A percentile compares a stretch with the other conserved stretches of the same genome.
Evolutionary conservation across 2,113 vertebrate species (phyloP).

Genomic region (Cromileptes altivelis): DNA sequence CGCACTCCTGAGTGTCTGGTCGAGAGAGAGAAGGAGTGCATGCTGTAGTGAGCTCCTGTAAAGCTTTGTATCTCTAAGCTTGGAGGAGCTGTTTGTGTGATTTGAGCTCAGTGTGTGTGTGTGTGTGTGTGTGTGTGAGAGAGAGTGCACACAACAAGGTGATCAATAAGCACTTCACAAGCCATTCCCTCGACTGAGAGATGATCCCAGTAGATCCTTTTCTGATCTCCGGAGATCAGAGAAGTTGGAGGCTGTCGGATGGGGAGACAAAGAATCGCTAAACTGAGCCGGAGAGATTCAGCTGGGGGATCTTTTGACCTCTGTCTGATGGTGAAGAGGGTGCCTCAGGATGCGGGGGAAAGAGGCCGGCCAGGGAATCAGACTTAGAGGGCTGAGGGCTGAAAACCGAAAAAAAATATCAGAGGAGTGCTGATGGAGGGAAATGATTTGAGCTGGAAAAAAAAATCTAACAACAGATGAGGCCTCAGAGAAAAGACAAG

Average conservation of each 20-base stretch:
- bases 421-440: constrained; percentile 48
- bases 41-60: constrained; percentile 43
- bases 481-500: constrained; percentile 21
- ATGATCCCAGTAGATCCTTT: constrained; percentile 74
- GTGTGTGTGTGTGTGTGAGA: constrained; percentile 2
- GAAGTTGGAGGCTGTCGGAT: constrained; percentile 45
- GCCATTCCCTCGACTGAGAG: constrained; percentile 66
- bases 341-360: constrained; percentile 50
- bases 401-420: constrained; percentile 26
- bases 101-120: constrained; percentile 52
- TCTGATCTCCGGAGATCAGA: constrained; percentile 72
- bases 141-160: constrained; percentile 75
- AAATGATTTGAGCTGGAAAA: constrained; percentile 36
- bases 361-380: constrained; percentile 13
- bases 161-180: constrained; percentile 83
- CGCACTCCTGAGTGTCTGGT: constrained; percentile 39
- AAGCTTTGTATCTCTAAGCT: constrained; percentile 59
- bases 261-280: constrained; percentile 65
- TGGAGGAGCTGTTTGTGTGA: constrained; percentile 65
- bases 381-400: constrained; percentile 25
- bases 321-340: constrained; percentile 66
- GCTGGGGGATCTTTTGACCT: constrained; percentile 69
- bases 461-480: constrained; percentile 28
- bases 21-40: not conserved
- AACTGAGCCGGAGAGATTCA: constrained; percentile 50